These are phyloP conservation scores for Spinus olivaceus DNA, from an alignment of 2,797 vertebrate genomes.

Conservation along the genomic window DNA sequence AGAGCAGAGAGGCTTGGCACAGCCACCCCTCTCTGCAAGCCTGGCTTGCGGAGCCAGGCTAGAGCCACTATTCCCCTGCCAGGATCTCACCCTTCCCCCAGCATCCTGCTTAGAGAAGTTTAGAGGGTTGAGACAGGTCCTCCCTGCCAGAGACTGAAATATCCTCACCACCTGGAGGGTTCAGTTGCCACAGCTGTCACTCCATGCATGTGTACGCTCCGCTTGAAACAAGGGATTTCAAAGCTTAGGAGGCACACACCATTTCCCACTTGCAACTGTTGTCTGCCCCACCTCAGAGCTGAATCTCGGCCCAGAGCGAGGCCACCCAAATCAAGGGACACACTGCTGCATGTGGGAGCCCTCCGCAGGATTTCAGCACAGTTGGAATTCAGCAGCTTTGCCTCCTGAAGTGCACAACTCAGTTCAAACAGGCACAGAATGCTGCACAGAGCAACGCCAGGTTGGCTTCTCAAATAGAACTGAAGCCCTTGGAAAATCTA, in stretches of 20 bases:
- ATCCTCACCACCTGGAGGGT: neutral
- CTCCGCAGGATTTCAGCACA: neutral
- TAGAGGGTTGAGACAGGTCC: neutral
- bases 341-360: rapidly evolving
- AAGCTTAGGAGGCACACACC: neutral
- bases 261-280: neutral
- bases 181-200: constrained; percentile 27
- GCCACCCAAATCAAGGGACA: neutral
- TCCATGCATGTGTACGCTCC: neutral
- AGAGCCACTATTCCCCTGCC: neutral
- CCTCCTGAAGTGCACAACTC: neutral
- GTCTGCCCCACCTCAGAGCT: neutral
- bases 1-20: neutral
- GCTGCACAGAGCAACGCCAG: rapidly evolving
- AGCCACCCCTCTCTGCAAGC: neutral
- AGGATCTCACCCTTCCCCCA: neutral
- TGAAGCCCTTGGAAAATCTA: neutral
- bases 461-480: neutral
- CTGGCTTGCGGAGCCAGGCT: neutral
- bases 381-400: neutral
- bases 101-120: neutral
- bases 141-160: neutral
- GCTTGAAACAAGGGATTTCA: neutral
- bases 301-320: neutral
- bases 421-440: neutral